Evolutionary conservation across 2,888 invertebrate genomes (phyloP).

Genomic region (Monochamus alternatus): DNA sequence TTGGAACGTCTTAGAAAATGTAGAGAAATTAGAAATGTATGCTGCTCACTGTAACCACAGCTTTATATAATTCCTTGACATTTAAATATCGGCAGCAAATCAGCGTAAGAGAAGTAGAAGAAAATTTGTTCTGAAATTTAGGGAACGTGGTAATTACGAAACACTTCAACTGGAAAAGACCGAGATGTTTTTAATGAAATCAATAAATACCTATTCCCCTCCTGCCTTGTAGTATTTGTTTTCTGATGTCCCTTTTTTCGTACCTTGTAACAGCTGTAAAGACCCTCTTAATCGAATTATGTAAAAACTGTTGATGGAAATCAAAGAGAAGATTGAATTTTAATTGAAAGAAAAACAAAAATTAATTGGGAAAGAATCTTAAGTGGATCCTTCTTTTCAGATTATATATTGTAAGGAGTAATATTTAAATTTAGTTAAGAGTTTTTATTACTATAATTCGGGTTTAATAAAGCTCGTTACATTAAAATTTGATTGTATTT

Average conservation of each 20-base stretch:
- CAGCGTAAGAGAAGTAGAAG: slow-evolving; percentile 42
- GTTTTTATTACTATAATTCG: slow-evolving; percentile 25
- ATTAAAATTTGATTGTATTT: slow-evolving; percentile 12
- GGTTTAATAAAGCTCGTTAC: slow-evolving; percentile 26
- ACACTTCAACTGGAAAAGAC: slow-evolving; percentile 2
- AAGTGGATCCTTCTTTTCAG: slow-evolving; percentile 27
- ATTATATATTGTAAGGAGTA: slow-evolving; percentile 15
- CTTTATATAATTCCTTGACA: background rate
- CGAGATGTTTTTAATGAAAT: slow-evolving; percentile 18
- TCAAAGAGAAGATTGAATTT: slow-evolving; percentile 47
- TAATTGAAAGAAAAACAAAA: slow-evolving; percentile 49
- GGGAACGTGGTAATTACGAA: slow-evolving; percentile 4
- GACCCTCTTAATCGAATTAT: slow-evolving; percentile 46
- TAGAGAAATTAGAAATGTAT: no score
- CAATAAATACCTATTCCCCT: slow-evolving; percentile 1
- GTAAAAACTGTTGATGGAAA: slow-evolving; percentile 47
- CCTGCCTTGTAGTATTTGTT: slow-evolving; percentile 12
- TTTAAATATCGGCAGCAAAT: no score
- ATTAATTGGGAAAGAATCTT: slow-evolving; percentile 30
- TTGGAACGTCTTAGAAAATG: no score
- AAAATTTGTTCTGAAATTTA: background rate
- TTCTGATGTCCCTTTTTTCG: slow-evolving; percentile 24
- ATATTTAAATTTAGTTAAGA: slow-evolving; percentile 24
- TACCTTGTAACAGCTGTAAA: slow-evolving; percentile 32
- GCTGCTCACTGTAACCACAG: background rate